Percentiles rank a stretch among this genome's conserved stretches.
These are phyloP conservation scores for Serranus cabrilla DNA, from an alignment of 2,797 vertebrate species.

Conservation along the genomic window DNA sequence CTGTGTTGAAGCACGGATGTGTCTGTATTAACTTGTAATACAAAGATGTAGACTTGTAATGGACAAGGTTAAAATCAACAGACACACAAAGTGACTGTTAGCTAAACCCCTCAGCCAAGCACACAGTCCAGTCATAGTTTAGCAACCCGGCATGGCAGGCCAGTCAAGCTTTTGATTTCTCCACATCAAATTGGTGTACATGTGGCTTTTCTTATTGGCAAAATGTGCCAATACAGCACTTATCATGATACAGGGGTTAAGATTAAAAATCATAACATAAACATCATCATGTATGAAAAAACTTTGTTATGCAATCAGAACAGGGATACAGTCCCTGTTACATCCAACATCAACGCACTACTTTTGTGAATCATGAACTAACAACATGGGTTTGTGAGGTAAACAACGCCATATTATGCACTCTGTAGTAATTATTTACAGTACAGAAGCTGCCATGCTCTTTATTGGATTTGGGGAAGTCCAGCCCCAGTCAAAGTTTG, in stretches of 20 bases:
- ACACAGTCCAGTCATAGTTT: neutral
- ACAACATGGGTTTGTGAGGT: neutral
- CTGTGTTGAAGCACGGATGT: slow-evolving; percentile 15
- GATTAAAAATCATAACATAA: too few species aligned
- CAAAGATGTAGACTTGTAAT: slow-evolving; percentile 22
- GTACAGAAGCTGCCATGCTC: too few species aligned
- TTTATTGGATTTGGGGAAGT: too few species aligned
- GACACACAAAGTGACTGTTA: neutral
- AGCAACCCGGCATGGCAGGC: neutral
- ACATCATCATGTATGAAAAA: too few species aligned
- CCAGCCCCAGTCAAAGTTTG: too few species aligned
- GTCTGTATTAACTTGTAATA: slow-evolving; percentile 26
- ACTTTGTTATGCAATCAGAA: too few species aligned
- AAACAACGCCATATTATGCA: neutral
- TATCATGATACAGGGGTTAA: too few species aligned
- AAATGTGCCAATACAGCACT: too few species aligned
- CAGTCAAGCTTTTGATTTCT: neutral
- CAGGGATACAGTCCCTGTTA: too few species aligned
- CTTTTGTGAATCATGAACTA: neutral
- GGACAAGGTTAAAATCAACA: slow-evolving; percentile 11
- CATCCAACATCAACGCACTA: too few species aligned
- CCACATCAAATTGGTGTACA: neutral
- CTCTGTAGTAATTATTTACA: neutral
- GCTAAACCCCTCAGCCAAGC: neutral
- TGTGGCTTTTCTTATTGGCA: neutral